Evolutionary conservation across 2,888 invertebrate genomes (phyloP).

Genomic region (Tetranychus truncatus): DNA sequence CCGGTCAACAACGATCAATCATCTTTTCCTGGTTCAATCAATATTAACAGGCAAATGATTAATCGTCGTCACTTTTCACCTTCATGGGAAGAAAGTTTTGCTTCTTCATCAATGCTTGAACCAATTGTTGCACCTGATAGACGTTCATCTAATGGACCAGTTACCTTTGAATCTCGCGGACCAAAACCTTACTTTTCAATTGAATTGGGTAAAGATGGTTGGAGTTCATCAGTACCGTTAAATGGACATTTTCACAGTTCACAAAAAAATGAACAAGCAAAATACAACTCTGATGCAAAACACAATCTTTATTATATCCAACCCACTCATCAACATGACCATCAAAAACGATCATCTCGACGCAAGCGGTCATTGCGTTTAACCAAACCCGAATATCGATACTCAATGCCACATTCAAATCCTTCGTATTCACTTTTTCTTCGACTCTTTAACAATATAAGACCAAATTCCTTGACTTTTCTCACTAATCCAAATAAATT

Average conservation of each 20-base stretch:
- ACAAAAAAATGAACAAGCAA: neutral
- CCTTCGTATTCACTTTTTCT: neutral
- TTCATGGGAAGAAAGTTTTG: conserved; percentile 11
- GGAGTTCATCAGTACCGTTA: neutral
- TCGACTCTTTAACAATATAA: neutral
- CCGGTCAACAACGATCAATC: neutral
- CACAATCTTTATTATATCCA: neutral
- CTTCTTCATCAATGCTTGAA: neutral
- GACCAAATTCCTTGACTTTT: neutral
- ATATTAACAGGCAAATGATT: neutral
- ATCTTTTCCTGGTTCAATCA: neutral
- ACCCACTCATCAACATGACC: neutral
- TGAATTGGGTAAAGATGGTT: neutral
- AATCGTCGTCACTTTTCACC: conserved; percentile 3
- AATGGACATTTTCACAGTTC: neutral
- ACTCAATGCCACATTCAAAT: neutral
- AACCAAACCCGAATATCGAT: conserved; percentile 7
- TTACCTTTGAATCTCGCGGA: neutral
- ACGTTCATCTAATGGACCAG: neutral
- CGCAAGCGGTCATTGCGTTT: neutral
- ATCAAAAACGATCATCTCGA: neutral
- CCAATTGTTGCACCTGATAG: neutral
- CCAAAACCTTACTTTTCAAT: neutral
- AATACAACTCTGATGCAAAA: neutral
- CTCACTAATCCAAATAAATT: neutral